Percentiles rank a stretch among this genome's conserved stretches.
Conservation (phyloP, 2,113 vertebrate species). For the Sphaerodactylus townsendi region DNA sequence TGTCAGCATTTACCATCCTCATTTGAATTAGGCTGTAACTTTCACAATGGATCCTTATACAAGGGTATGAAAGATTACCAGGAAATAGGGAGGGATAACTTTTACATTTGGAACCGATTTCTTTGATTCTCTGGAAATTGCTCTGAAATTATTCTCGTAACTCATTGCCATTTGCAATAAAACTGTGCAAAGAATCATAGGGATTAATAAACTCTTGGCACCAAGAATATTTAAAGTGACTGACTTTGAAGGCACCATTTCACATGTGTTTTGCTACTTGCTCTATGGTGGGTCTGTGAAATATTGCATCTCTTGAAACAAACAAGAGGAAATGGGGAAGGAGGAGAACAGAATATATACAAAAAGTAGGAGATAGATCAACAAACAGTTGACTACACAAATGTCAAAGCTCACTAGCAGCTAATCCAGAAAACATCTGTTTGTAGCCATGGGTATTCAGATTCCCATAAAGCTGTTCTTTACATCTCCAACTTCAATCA, state of each 20-base stretch:
- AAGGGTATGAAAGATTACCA: no score
- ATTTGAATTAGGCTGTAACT: no score
- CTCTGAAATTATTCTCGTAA: neutral
- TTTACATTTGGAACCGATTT: neutral
- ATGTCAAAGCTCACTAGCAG: conserved; percentile 15
- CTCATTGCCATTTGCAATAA: neutral
- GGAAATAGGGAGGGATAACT: no score
- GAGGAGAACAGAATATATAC: neutral
- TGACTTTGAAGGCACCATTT: neutral
- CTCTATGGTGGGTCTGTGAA: conserved; percentile 17
- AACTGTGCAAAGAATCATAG: neutral
- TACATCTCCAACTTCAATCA: conserved; percentile 24
- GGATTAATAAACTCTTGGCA: neutral
- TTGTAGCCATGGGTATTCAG: conserved; percentile 12
- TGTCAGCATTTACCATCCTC: no score
- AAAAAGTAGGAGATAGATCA: conserved; percentile 26
- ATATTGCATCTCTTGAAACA: neutral
- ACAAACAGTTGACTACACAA: conserved; percentile 31
- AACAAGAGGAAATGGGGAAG: neutral
- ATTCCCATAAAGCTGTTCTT: conserved; percentile 42
- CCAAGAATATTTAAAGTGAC: neutral
- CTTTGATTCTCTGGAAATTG: neutral
- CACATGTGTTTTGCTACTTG: conserved; percentile 30
- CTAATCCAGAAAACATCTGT: conserved; percentile 21
- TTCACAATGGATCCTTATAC: no score